Percentiles rank a stretch among this genome's conserved stretches.
phyloP scores from a whole-genome alignment of 1,140 invertebrate genomes.

The Calosoma granatense region DNA sequence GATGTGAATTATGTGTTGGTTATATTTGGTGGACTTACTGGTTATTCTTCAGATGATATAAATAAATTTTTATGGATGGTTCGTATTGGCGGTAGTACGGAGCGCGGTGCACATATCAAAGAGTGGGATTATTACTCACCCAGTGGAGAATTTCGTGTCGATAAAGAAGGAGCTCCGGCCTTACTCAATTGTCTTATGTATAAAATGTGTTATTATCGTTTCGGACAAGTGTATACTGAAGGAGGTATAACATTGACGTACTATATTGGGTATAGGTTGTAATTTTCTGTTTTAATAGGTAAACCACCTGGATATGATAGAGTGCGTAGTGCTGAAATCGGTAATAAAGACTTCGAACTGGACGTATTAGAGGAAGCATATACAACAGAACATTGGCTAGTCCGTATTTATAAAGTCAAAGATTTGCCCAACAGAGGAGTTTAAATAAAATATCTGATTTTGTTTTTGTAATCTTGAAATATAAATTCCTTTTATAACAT shows the following conservation, averaged over 20 bases:
- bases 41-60: slow-evolving; percentile 98
- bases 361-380: slow-evolving; percentile 90
- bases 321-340: slow-evolving; percentile 84
- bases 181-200: slow-evolving; percentile 92
- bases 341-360: slow-evolving; percentile 90
- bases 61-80: slow-evolving; percentile 99
- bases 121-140: slow-evolving; percentile 95
- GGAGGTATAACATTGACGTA: slow-evolving; percentile 44
- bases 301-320: slow-evolving; percentile 85
- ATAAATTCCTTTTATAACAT: neutral
- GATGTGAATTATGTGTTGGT: slow-evolving; percentile 97
- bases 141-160: slow-evolving; percentile 88
- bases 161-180: slow-evolving; percentile 77
- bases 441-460: slow-evolving; percentile 27
- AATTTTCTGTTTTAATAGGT: slow-evolving; percentile 35
- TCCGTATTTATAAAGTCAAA: slow-evolving; percentile 91
- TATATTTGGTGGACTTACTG: slow-evolving; percentile 95
- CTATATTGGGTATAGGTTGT: neutral
- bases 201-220: slow-evolving; percentile 93
- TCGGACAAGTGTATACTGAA: slow-evolving; percentile 91
- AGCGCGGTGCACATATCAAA: slow-evolving; percentile 86
- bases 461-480: neutral
- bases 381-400: slow-evolving; percentile 92
- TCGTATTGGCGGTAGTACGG: slow-evolving; percentile 92
- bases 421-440: slow-evolving; percentile 75